phyloP scores from a whole-genome alignment of 2,888 invertebrate genomes.

The Acrobasis suavella region DNA sequence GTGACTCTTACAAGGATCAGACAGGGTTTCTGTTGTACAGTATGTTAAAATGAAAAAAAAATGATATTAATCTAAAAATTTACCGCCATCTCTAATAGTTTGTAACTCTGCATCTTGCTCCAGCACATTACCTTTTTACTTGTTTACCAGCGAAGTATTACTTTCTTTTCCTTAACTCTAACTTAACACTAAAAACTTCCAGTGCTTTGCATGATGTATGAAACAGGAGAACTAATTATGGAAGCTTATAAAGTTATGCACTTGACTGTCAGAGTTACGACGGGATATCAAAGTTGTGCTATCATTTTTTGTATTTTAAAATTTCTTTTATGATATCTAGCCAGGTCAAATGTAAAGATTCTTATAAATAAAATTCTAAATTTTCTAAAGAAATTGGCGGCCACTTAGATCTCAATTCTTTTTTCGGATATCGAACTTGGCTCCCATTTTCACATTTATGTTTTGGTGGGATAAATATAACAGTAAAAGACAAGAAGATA shows the following conservation, averaged over 20 bases:
- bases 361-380: too few species aligned
- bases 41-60: too few species aligned
- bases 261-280: slow-evolving; percentile 8
- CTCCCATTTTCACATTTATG: too few species aligned
- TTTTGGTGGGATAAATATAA: too few species aligned
- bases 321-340: neutral
- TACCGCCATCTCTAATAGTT: neutral
- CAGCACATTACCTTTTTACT: slow-evolving; percentile 47
- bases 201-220: slow-evolving; percentile 22
- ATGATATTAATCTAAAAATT: too few species aligned
- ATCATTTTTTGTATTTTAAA: neutral
- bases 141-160: slow-evolving; percentile 52
- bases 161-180: slow-evolving; percentile 37
- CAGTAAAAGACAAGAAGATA: too few species aligned
- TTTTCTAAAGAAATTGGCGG: too few species aligned
- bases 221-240: slow-evolving; percentile 22
- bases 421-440: too few species aligned
- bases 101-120: slow-evolving; percentile 25
- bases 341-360: too few species aligned
- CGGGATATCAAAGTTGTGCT: slow-evolving; percentile 12
- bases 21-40: too few species aligned
- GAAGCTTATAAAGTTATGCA: slow-evolving; percentile 18
- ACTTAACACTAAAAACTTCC: slow-evolving; percentile 24
- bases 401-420: too few species aligned
- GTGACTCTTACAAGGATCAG: too few species aligned